phyloP scores from a whole-genome alignment of 2,113 vertebrate species.

The Eurypyga helias region DNA sequence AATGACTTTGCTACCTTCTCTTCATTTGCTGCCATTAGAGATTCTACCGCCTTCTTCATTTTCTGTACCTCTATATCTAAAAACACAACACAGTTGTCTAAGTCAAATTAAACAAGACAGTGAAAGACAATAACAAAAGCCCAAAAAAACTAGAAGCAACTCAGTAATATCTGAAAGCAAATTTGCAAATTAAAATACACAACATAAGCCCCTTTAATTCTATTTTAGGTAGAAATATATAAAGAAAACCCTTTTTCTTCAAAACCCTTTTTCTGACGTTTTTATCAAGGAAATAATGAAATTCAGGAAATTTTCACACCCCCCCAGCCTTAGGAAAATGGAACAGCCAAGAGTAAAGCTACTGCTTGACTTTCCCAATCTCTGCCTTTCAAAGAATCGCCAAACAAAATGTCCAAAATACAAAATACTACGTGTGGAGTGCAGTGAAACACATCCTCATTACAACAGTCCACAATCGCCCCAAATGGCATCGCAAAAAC shows the following conservation, averaged over 20 bases:
- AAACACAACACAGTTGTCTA: slow-evolving; percentile 52
- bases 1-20: slow-evolving; percentile 78
- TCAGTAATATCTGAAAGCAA: not conserved
- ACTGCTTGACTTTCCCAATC: not conserved
- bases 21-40: slow-evolving; percentile 93
- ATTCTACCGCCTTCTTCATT: slow-evolving; percentile 96
- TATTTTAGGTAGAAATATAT: not conserved
- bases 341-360: not conserved
- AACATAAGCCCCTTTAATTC: not conserved
- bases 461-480: not conserved
- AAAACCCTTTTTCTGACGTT: not conserved
- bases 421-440: not conserved
- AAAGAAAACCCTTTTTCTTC: not conserved
- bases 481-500: not conserved
- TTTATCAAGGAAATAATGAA: not conserved
- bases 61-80: slow-evolving; percentile 95
- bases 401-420: not conserved
- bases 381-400: not conserved
- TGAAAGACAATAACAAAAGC: not conserved
- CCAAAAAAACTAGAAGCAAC: not conserved
- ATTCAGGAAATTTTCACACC: not conserved
- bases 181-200: not conserved
- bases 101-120: not conserved
- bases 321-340: not conserved
- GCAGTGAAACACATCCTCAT: not conserved